Base-by-base conservation (phyloP, 2,113 vertebrate genomes). In the Chlorodrepanis virens region DNA sequence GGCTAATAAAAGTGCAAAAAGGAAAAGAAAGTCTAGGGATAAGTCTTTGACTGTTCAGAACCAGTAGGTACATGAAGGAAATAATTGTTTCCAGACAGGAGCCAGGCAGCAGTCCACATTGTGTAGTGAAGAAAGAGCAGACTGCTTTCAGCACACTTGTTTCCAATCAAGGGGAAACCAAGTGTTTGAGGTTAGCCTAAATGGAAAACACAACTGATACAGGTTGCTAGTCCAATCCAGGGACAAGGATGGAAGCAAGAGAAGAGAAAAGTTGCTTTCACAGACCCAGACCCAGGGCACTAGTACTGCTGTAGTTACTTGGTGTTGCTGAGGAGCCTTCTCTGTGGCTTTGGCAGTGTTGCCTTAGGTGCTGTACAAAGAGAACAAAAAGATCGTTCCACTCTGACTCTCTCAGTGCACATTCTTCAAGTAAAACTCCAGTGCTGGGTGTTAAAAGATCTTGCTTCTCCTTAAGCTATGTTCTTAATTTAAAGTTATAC, bases 71-170 rank as follows among this genome's bases (percentile, higher is more conserved):
- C 29, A 87, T 33, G 52, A 89, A 79, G 42, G 56, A 90, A 92
- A 78, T 93, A 91, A 92, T 81, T 80, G 83, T 74, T 96, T 94
- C 68, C 92, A 97, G 88, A 44, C n/a, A 3, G 27, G 39, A 78
- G 64, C 24, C 59, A 88, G 82, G 87, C 85, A 94, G 64, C 68
- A 52, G 71, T 80, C 65, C 85, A 68, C 59, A 29, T 5, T 47
- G 60, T 52, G 35, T 3, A 37, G 71, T 17, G 54, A 83, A 86
- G 78, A 90, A 77, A 47, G 39, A 59, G 45, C 64, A 95, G 79
- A 42, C 35, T 44, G 80, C 60, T 80, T 89, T 83, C 68, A 74
- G 75, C 87, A 74, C 64, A 56, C 82, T 67, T 85, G 74, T 86
- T 95, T 94, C 69, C 83, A 91, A 21, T 77, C 75, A 77, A 87